Percentiles rank a stretch among this genome's conserved stretches.
phyloP scores from a whole-genome alignment of 2,113 vertebrate species.

The Grus americana region DNA sequence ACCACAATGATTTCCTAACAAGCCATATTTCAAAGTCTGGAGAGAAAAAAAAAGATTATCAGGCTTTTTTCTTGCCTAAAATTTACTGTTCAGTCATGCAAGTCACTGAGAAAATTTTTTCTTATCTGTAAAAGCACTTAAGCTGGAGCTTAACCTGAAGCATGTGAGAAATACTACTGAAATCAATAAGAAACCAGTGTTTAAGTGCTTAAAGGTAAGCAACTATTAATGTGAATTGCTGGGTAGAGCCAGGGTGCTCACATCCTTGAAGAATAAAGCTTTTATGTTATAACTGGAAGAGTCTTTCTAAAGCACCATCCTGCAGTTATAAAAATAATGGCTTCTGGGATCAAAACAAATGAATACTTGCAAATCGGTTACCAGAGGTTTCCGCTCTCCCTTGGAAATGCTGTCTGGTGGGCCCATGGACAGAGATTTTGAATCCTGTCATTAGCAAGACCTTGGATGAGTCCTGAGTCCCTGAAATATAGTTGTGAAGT shows the following conservation, averaged over 20 bases:
- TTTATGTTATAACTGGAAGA: background rate
- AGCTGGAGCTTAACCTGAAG: slow-evolving; percentile 12
- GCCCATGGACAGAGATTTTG: background rate
- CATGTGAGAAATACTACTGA: background rate
- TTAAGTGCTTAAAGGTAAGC: slow-evolving; percentile 12
- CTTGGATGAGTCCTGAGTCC: background rate
- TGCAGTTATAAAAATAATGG: background rate
- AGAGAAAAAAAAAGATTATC: background rate
- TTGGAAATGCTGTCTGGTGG: background rate
- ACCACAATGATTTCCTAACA: background rate
- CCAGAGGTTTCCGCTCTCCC: background rate
- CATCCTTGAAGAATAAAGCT: background rate
- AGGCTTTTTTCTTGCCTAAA: background rate
- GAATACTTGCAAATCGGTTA: background rate
- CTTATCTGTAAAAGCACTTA: slow-evolving; percentile 20
- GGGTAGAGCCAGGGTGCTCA: background rate
- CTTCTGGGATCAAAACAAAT: background rate
- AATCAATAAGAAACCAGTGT: background rate
- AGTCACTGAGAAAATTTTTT: background rate
- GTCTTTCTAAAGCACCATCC: background rate
- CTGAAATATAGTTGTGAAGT: background rate
- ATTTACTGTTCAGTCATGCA: background rate
- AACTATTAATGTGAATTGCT: background rate
- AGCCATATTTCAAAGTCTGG: background rate
- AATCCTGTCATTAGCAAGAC: background rate